phyloP scores from a whole-genome alignment of 92 coral and sea anemone species.

The Paramuricea clavata region DNA sequence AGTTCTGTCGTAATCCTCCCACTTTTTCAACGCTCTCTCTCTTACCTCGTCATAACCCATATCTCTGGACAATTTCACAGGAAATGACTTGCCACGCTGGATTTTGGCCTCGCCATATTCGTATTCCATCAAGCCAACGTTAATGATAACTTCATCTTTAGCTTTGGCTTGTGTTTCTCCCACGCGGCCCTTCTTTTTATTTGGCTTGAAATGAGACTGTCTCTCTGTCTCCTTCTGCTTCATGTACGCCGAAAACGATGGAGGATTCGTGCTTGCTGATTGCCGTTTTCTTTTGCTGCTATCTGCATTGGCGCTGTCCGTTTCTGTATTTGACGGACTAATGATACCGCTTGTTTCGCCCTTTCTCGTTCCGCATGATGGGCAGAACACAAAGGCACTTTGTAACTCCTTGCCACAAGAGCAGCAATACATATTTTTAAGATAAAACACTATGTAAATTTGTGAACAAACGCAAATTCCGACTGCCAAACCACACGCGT shows the following conservation, averaged over 20 bases:
- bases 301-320: background rate
- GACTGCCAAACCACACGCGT: no score
- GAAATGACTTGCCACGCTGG: conserved; percentile 53
- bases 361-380: conserved; percentile 24
- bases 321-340: background rate
- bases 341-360: background rate
- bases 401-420: conserved; percentile 3
- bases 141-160: conserved; percentile 44
- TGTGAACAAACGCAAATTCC: no score
- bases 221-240: conserved; percentile 7
- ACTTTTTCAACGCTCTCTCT: conserved; percentile 38
- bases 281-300: background rate
- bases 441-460: background rate
- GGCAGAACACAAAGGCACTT: conserved; percentile 11
- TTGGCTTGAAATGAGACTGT: conserved; percentile 10
- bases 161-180: conserved; percentile 29
- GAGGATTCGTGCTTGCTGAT: background rate
- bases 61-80: conserved; percentile 21
- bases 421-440: background rate
- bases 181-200: conserved; percentile 4
- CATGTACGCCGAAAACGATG: conserved; percentile 11
- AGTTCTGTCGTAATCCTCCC: conserved; percentile 32
- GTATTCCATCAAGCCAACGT: conserved; percentile 58
- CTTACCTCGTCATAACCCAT: conserved; percentile 26
- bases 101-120: conserved; percentile 43